Evolutionary conservation across 2,888 invertebrate species (phyloP), one percentile per base, ranked within the genome.

Genomic region (Phortica magna): DNA sequence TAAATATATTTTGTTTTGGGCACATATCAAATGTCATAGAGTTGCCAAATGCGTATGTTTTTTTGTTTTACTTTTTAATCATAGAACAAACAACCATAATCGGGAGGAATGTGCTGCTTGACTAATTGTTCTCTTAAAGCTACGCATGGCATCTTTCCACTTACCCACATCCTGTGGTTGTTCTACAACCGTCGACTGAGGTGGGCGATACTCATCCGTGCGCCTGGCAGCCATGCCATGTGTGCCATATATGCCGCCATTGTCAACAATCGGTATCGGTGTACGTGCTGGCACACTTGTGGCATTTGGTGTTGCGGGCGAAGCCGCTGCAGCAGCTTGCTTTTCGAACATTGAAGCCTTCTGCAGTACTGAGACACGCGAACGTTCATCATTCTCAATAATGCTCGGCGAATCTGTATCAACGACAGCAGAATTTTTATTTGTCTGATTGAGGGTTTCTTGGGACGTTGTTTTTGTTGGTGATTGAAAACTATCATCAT

Each of bases 281-380:
- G 75, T 64, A 61, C 65, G 76, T 39, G 59, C 48, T 65, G 76
- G 65, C 70, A 67, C 70, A 7, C 74, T 65, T 17, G 61, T 71
- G 0, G 79, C 72, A 10, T 72, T 70, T 19, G 78, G 43, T 31
- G 79, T 75, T 59, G 61, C 76, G 6, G 53, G 76, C 1, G 85
- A 80, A 6, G 83, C 83, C 2, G 86, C 90, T 9, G 90, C 90
- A 19, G 91, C 89, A 48, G 92, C 90, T 81, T 90, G 89, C 81
- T 91, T 91, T 82, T 92, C 92, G 82, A 92, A 92, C 92, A 92
- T 91, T 39, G 92, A 92, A 31, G 91, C 91, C 84, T 92, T 92
- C 77, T 92, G 92, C 70, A 92, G 80, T 17, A 92, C 92, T 1
- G 92, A 92, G 70, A 92, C 92, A 31, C 90, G 88, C 4, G 91